Base-by-base conservation (phyloP, 2,797 vertebrate species). In the Cercopithecus mitis region DNA sequence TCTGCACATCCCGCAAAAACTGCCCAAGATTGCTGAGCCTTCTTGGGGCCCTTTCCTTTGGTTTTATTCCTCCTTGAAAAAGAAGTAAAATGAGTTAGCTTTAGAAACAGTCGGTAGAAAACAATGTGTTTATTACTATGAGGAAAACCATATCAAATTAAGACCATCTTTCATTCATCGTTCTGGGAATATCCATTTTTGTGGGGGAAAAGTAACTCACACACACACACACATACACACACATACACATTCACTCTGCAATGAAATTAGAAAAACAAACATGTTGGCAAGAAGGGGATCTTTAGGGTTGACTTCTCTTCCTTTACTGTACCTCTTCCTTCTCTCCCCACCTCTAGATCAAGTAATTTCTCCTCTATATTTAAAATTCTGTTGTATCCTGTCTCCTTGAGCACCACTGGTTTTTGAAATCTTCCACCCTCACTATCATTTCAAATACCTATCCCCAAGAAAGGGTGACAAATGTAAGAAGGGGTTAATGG, bases 251-350 rank as follows among this genome's bases (percentile, higher is more conserved):
- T n/a, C 1, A 13, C 9, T 90, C n/a, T 89, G 30, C 36, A 86
- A 75, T 58, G 25, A 93, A 91, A 79, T 90, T 85, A 92, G 88
- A 43, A 73, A 82, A 93, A 47, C 55, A 89, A 90, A 45, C 17
- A 75, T 36, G 17, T 91, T 91, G 81, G 30, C 41, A 75, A 86
- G 52, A 77, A 27, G 41, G 33, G 5, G 13, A 33, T n/a, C 43
- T 75, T 80, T 36, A 33, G 4, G 41, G n/a, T 33, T 89, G 84
- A 95, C 15, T 61, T 94, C 36, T 72, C 13, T 58, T 90, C 84
- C 41, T 85, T 85, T 67, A 25, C 17, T 79, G 4, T 4, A 76
- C 76, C 7, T 45, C 47, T 58, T 45, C 27, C 43, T 58, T 91
- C 41, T 73, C 2, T 33, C 24, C 7, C 12, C 22, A 25, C 6